Base-by-base conservation (phyloP, 2,888 invertebrate species). In the Crematogaster levior region DNA sequence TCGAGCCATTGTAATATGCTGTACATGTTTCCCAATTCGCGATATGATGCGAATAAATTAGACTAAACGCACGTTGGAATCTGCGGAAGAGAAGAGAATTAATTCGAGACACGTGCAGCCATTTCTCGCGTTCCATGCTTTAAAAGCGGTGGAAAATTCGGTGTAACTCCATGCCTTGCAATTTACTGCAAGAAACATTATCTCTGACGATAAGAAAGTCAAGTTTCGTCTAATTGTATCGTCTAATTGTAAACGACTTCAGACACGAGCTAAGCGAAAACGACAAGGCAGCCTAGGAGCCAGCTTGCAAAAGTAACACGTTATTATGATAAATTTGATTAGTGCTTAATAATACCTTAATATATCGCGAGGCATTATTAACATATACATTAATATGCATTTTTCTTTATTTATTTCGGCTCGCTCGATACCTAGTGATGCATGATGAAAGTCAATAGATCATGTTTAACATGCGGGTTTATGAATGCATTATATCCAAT, bases 1-100 rank as follows among this genome's bases (percentile, higher is more conserved):
- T 93, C 93, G 92, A 92, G 91, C 91, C 94, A 94, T 92, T 91
- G 90, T 85, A 85, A 89, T 89, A 73, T 91, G 87, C 80, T 88
- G 89, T 61, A 89, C 93, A 93, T 93, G 87, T 90, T 93, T 93
- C 84, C 88, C 77, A 83, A 88, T 85, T 84, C 90, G 87, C 66
- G 85, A 81, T 89, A 90, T 89, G 85, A 88, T 84, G 48, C 43
- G 43, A 63, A 51, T 37, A 21, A 66, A 65, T 30, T 84, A 56
- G 72, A 40, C 75, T 66, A 83, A 34, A 58, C 18, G 58, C 60
- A 51, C 43, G 34, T 24, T 51, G 63, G 51, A 37, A 84, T 85
- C 81, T 85, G 82, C 6, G 77, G 84, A 84, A 58, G 63, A 63
- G 84, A 74, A 37, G 34, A 40, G 12, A 63, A 70, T 51, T 81